Conservation (phyloP, 2,888 invertebrate genomes). For the Phengaris arion region DNA sequence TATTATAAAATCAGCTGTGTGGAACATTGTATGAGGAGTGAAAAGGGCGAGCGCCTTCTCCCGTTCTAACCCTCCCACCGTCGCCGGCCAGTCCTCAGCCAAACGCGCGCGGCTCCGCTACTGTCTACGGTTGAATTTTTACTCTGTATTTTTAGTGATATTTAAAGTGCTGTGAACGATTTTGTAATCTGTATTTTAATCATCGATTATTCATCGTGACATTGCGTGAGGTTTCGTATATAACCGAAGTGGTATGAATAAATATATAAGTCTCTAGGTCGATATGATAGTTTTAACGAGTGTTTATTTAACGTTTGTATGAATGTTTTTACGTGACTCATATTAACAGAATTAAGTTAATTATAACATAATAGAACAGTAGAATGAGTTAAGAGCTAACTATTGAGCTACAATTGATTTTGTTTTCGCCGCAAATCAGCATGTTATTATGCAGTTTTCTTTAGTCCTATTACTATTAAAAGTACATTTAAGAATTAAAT, state of each 20-base stretch:
- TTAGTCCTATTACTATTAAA: neutral
- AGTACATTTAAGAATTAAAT: neutral
- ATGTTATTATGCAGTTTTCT: neutral
- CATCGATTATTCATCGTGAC: slow-evolving; percentile 14
- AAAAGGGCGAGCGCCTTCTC: slow-evolving; percentile 32
- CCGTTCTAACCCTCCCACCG: slow-evolving; percentile 31
- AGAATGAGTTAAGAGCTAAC: neutral
- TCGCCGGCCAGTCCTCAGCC: slow-evolving; percentile 36
- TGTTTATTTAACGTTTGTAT: neutral
- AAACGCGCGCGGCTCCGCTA: slow-evolving; percentile 36
- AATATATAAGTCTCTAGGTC: slow-evolving; percentile 28
- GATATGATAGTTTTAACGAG: slow-evolving; percentile 21
- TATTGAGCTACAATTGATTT: neutral
- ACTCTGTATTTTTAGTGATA: slow-evolving; percentile 21
- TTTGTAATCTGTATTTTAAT: slow-evolving; percentile 25
- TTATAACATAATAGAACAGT: neutral
- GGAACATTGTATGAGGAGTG: slow-evolving; percentile 32
- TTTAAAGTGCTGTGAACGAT: slow-evolving; percentile 31
- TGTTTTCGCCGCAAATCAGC: slow-evolving; percentile 1
- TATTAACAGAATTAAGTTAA: neutral
- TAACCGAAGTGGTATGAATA: slow-evolving; percentile 17
- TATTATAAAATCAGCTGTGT: slow-evolving; percentile 35
- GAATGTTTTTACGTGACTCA: slow-evolving; percentile 9
- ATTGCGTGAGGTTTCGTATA: slow-evolving; percentile 30
- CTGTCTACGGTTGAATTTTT: slow-evolving; percentile 5